Base-by-base conservation (phyloP, 2,113 vertebrate genomes). In the Chionodraco myersi region DNA sequence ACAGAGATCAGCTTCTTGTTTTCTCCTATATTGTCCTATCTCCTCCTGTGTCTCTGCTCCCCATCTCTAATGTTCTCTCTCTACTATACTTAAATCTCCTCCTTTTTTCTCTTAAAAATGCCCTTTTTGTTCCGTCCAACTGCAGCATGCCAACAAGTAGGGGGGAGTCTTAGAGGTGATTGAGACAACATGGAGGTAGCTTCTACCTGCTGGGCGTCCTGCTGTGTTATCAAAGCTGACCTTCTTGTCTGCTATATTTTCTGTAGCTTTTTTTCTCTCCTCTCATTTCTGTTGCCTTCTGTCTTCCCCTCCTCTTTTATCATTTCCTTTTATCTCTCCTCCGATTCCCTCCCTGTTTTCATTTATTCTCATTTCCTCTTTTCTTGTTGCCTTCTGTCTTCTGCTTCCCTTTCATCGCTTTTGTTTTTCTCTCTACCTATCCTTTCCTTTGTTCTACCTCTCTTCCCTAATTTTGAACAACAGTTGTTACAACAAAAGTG, bases 131-230 rank as follows among this genome's bases (percentile, higher is more conserved):
- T 1, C 21, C 21, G 21, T 21, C 21, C 21, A 21, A 21, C 21
- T 21, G 21, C 21, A 21, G 21, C 21, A 21, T 21, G 21, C 21
- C 21, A 21, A 21, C 21, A 21, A 21, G 21, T 21, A 21, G 21
- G 21, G 21, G 21, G 21, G 21, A 30, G 48, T 84, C 79, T 80
- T 82, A 81, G 73, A 82, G 83, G 83, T 88, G 79, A 90, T 87
- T 84, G 79, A 74, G 68, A 78, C 59, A 79, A 77, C 76, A 66
- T 21, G 67, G 53, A 80, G 65, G 84, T 75, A 52, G 65, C 61
- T 82, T 64, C 49, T 82, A 81, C 83, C 75, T 83, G 76, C 84
- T 80, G 82, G 53, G 73, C 71, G n/a, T 79, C 84, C 75, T 59
- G 66, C 63, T 75, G 83, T 30, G 64, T 80, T 72, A 60, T 82